Percentiles rank a stretch among this genome's conserved stretches.
Evolutionary conservation across 2,797 vertebrate genomes (phyloP).

Genomic region (Hippoglossus hippoglossus): DNA sequence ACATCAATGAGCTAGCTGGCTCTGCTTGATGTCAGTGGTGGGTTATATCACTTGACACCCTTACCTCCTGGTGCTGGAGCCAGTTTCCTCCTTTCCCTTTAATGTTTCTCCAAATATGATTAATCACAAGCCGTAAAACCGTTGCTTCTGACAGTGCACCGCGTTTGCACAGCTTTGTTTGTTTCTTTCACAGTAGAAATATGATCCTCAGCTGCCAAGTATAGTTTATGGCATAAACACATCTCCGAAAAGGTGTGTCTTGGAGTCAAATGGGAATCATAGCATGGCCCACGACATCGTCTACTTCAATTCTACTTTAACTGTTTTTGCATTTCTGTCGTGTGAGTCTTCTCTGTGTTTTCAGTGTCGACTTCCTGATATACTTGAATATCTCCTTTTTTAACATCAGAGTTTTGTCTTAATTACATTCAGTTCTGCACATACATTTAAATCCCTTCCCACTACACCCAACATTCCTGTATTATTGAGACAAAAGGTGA

Average conservation of each 20-base stretch:
- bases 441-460: conserved; percentile 63
- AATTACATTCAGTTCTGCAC: conserved; percentile 49
- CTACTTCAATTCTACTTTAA: conserved; percentile 25
- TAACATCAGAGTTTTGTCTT: conserved; percentile 40
- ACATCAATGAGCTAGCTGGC: conserved; percentile 83
- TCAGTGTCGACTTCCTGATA: conserved; percentile 13
- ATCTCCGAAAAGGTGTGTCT: conserved; percentile 67
- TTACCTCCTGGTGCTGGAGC: conserved; percentile 79
- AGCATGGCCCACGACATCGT: conserved; percentile 37
- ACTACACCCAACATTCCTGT: conserved; percentile 52
- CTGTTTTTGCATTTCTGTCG: conserved; percentile 11
- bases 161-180: conserved; percentile 79
- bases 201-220: conserved; percentile 75
- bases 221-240: conserved; percentile 68
- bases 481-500: conserved; percentile 68
- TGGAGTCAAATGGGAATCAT: conserved; percentile 46
- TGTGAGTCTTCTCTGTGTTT: conserved; percentile 2
- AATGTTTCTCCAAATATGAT: conserved; percentile 85
- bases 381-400: conserved; percentile 18
- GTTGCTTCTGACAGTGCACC: conserved; percentile 74
- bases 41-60: conserved; percentile 83
- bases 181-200: conserved; percentile 71
- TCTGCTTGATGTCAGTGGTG: conserved; percentile 79
- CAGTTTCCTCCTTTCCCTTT: conserved; percentile 78
- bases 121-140: conserved; percentile 75